Base-by-base conservation (phyloP, 2,797 vertebrate genomes). In the Decapterus maruadsi region DNA sequence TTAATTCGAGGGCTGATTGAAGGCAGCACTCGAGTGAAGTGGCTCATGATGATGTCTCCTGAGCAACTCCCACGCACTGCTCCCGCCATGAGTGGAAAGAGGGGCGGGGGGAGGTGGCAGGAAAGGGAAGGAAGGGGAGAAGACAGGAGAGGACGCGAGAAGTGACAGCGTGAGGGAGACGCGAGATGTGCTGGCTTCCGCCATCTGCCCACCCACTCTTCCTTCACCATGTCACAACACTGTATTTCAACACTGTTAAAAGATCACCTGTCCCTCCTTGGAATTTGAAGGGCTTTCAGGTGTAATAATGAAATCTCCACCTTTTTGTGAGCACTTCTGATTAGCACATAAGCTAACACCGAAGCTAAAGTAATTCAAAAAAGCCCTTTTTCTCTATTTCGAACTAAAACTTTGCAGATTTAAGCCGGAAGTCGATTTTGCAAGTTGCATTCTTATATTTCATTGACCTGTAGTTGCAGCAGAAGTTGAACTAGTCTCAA, bases 1-100 rank as follows among this genome's bases (percentile, higher is more conserved):
- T 95, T 91, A 93, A 94, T 95, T 93, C 71, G 69, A 91, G 78
- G 76, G 83, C 85, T 93, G 93, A 94, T 93, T 94, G 92, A 94
- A 94, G 86, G 90, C 90, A 90, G 90, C 89, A 87, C 90, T 92
- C 80, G 70, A 89, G 83, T 80, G 83, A 90, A 93, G 90, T 88
- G 88, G 86, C 89, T 90, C 86, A 67, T 85, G 90, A 86, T 92
- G 89, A 91, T 89, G 88, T 94, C 91, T 93, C 91, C 88, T 80
- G 92, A 92, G 93, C 89, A 64, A 91, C 93, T 89, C 93, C 93
- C 86, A 91, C 91, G 77, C 91, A 31, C 87, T 22, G 87, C 75
- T 85, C 70, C 86, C 55, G 43, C 71, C 78, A 72, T 20, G 75
- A 87, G 87, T 66, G 78, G 70, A 84, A 53, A 76, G 53, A 70